Evolutionary conservation across 2,113 vertebrate genomes (phyloP).

Genomic region (Stercorarius parasiticus): DNA sequence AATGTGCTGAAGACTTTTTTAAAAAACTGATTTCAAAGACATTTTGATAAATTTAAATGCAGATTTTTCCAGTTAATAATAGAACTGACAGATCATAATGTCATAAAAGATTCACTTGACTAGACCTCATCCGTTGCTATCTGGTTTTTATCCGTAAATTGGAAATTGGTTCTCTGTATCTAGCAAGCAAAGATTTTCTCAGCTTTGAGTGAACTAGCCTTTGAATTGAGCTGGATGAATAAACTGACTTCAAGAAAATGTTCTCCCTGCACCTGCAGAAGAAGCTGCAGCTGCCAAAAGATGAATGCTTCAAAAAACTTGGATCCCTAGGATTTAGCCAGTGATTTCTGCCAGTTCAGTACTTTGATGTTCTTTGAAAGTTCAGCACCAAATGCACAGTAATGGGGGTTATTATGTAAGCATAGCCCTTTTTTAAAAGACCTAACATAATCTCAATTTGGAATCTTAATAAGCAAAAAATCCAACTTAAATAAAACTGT

Average conservation of each 20-base stretch:
- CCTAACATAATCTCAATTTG: neutral
- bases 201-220: slow-evolving; percentile 29
- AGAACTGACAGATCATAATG: neutral
- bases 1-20: neutral
- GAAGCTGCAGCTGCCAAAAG: slow-evolving; percentile 55
- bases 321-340: neutral
- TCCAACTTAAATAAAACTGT: neutral
- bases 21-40: neutral
- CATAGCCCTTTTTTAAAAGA: neutral
- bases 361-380: slow-evolving; percentile 50
- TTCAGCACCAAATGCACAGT: neutral
- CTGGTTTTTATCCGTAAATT: neutral
- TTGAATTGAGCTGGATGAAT: slow-evolving; percentile 55
- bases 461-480: slow-evolving; percentile 21
- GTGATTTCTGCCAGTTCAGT: slow-evolving; percentile 13
- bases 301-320: slow-evolving; percentile 43
- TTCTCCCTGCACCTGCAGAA: slow-evolving; percentile 58
- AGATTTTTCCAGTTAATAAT: neutral
- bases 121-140: neutral
- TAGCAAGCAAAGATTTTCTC: slow-evolving; percentile 27
- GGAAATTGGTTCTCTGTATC: slow-evolving; percentile 41
- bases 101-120: neutral
- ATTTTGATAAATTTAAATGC: neutral
- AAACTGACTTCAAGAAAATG: slow-evolving; percentile 6
- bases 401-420: neutral